These are phyloP conservation scores for Enteromius afrohamiltoni DNA, from an alignment of 2,797 vertebrate genomes.

Conservation along the genomic window DNA sequence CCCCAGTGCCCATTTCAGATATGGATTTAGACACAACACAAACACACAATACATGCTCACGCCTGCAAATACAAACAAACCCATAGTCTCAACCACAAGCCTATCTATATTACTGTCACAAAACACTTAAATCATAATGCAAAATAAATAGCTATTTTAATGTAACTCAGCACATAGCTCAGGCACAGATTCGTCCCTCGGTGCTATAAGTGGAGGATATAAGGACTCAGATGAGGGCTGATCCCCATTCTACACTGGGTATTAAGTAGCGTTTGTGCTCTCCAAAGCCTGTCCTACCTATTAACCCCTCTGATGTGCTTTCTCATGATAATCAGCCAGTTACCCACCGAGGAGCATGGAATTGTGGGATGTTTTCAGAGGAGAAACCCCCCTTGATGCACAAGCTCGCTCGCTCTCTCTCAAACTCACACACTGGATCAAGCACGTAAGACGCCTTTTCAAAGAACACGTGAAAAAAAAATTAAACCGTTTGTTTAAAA, in stretches of 20 bases:
- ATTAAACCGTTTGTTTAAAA: slow-evolving; percentile 48
- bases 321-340: slow-evolving; percentile 85
- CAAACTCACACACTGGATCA: slow-evolving; percentile 50
- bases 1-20: slow-evolving; percentile 45
- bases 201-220: slow-evolving; percentile 70
- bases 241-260: slow-evolving; percentile 76
- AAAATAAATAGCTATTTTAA: slow-evolving; percentile 64
- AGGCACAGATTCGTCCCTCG: slow-evolving; percentile 19
- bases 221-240: slow-evolving; percentile 76
- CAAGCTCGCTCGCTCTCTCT: slow-evolving; percentile 48
- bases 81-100: slow-evolving; percentile 24
- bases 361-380: slow-evolving; percentile 75
- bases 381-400: slow-evolving; percentile 66
- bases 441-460: slow-evolving; percentile 59
- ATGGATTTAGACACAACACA: slow-evolving; percentile 46
- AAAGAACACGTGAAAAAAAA: slow-evolving; percentile 49
- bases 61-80: slow-evolving; percentile 21
- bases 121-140: slow-evolving; percentile 52
- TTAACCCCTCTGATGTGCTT: slow-evolving; percentile 83
- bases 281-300: slow-evolving; percentile 75
- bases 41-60: slow-evolving; percentile 38
- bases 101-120: slow-evolving; percentile 38
- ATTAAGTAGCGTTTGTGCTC: slow-evolving; percentile 79
- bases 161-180: slow-evolving; percentile 20
- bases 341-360: slow-evolving; percentile 73